Evolutionary conservation across 2,888 invertebrate genomes (phyloP).

Genomic region (Bellardia pandia): DNA sequence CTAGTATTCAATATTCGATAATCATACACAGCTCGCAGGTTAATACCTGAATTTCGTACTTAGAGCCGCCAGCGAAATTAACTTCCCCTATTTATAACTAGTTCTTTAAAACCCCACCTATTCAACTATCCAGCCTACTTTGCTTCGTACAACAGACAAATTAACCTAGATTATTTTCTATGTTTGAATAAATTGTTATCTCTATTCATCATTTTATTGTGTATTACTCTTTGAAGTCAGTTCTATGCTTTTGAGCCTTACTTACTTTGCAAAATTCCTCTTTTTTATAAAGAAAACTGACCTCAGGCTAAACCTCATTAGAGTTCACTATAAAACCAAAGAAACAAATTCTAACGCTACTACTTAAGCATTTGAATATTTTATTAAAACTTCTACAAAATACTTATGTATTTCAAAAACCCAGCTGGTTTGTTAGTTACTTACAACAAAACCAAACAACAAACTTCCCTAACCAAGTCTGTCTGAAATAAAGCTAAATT

Average conservation of each 20-base stretch:
- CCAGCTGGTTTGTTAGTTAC: background rate
- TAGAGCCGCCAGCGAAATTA: no score
- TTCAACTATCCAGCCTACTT: background rate
- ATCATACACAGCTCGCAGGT: no score
- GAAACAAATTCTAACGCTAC: background rate
- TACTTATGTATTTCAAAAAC: background rate
- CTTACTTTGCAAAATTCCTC: background rate
- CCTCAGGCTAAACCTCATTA: constrained; percentile 9
- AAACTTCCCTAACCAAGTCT: background rate
- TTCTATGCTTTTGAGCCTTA: background rate
- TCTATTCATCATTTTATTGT: background rate
- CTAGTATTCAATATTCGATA: no score
- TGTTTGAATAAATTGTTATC: no score
- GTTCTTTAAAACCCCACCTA: background rate
- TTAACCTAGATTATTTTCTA: no score
- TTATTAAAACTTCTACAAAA: background rate
- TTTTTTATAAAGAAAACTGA: background rate
- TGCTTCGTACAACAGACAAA: no score
- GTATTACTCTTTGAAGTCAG: background rate
- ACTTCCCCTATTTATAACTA: no score
- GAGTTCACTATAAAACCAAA: background rate
- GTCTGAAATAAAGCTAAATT: background rate
- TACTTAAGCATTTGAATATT: background rate
- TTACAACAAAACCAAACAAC: background rate
- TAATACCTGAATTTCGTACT: no score